Conservation (phyloP, 2,113 vertebrate species). For the Synodontis membranacea region DNA sequence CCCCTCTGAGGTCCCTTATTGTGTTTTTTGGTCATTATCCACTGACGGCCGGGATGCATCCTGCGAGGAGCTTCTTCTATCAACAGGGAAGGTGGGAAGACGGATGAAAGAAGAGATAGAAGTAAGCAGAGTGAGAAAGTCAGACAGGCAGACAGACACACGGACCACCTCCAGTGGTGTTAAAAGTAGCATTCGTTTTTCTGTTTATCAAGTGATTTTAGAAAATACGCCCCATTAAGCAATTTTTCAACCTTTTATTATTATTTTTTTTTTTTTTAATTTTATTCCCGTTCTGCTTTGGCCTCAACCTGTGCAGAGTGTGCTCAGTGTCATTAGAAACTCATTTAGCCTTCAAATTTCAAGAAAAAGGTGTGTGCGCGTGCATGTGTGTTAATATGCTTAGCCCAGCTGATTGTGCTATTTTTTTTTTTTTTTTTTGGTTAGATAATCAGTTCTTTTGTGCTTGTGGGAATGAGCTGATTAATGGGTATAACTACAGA, state of each 20-base stretch:
- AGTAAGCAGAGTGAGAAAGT: background rate
- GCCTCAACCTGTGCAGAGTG: constrained; percentile 6
- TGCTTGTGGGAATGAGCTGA: constrained; percentile 49
- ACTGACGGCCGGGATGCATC: constrained; percentile 64
- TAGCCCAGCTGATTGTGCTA: constrained; percentile 46
- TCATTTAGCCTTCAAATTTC: constrained; percentile 45
- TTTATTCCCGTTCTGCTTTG: background rate
- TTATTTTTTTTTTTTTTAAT: no score
- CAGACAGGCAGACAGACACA: background rate
- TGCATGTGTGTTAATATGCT: constrained; percentile 44
- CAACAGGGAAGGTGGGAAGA: constrained; percentile 58
- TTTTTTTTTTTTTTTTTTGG: constrained; percentile 30
- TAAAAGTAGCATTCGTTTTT: constrained; percentile 38
- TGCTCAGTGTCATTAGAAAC: constrained; percentile 50
- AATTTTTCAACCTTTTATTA: constrained; percentile 34
- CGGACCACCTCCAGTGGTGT: constrained; percentile 7
- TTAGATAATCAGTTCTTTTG: constrained; percentile 53
- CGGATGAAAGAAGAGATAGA: constrained; percentile 67
- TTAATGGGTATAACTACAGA: constrained; percentile 50
- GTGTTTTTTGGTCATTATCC: constrained; percentile 72
- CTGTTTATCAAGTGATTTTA: constrained; percentile 54
- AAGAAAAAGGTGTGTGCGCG: constrained; percentile 17
- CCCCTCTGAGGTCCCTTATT: constrained; percentile 75
- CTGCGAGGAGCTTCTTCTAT: constrained; percentile 68
- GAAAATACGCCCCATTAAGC: constrained; percentile 59